Conservation (phyloP, 1,140 invertebrate genomes). For the Danaus melanippus region DNA sequence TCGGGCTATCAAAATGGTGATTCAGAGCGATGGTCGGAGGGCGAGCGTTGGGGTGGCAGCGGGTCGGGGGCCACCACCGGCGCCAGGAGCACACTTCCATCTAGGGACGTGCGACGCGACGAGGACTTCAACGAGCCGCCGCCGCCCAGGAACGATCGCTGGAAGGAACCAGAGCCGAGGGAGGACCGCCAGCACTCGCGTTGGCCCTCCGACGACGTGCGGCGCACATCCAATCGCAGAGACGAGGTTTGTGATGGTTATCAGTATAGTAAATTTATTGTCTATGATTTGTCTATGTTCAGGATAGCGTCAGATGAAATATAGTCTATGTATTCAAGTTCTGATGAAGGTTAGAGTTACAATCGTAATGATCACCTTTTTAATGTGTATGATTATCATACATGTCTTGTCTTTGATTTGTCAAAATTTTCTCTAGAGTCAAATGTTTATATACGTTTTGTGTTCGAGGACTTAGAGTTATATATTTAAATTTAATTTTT, state of each 20-base stretch:
- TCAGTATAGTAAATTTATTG: too few species aligned
- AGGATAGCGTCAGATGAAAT: too few species aligned
- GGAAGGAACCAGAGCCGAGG: constrained; percentile 79
- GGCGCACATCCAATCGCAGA: constrained; percentile 66
- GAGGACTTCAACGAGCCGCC: constrained; percentile 64
- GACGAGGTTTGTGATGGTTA: constrained; percentile 40
- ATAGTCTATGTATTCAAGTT: too few species aligned
- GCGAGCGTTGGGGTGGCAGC: constrained; percentile 53
- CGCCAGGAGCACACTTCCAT: constrained; percentile 41
- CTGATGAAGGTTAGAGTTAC: too few species aligned
- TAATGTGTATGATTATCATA: too few species aligned
- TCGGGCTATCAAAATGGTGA: constrained; percentile 68
- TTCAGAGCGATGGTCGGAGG: constrained; percentile 46
- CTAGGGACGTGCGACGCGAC: constrained; percentile 57
- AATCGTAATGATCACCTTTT: too few species aligned
- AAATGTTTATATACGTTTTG: too few species aligned
- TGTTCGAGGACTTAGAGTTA: too few species aligned
- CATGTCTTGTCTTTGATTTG: too few species aligned
- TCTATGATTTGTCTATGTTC: too few species aligned
- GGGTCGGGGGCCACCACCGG: constrained; percentile 54
- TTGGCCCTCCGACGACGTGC: constrained; percentile 69
- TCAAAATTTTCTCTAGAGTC: too few species aligned
- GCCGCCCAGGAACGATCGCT: constrained; percentile 79
- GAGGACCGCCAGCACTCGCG: constrained; percentile 66
- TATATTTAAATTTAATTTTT: too few species aligned